phyloP scores from a whole-genome alignment of 2,113 vertebrate species.

The Eudyptes chrysolophus region DNA sequence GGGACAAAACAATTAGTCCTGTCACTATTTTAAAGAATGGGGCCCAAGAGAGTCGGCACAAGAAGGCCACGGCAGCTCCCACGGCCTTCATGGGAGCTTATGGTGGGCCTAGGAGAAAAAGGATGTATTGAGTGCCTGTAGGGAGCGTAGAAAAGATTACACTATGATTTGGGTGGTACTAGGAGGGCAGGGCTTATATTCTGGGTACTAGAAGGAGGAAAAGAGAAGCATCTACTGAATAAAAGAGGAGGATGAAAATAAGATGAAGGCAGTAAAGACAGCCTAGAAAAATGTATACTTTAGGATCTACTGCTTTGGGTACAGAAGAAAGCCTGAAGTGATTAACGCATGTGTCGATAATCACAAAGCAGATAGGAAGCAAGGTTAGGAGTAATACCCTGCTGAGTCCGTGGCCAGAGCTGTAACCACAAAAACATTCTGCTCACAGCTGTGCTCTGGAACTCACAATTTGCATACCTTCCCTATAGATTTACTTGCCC shows the following conservation, averaged over 20 bases:
- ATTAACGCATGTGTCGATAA: background rate
- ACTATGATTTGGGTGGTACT: background rate
- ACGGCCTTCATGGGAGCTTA: rapidly evolving
- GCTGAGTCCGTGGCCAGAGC: background rate
- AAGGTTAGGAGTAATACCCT: background rate
- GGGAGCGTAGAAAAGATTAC: background rate
- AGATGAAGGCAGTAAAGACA: background rate
- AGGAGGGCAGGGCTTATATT: background rate
- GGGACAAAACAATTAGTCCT: background rate
- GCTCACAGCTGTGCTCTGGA: background rate
- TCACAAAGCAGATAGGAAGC: background rate
- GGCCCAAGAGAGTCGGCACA: background rate
- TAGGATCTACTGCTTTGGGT: background rate
- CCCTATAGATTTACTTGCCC: background rate
- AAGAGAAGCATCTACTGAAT: background rate
- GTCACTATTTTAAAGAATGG: background rate
- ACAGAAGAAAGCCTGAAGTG: background rate
- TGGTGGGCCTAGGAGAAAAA: background rate
- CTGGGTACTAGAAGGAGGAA: background rate
- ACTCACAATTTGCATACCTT: background rate
- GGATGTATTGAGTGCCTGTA: background rate
- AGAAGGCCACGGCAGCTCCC: rapidly evolving
- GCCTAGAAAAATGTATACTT: background rate
- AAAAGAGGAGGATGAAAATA: background rate
- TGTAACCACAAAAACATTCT: background rate